Evolutionary conservation across 2,797 vertebrate genomes (phyloP), one percentile per base, ranked within the genome.

Genomic region (Simalia tracyae): DNA sequence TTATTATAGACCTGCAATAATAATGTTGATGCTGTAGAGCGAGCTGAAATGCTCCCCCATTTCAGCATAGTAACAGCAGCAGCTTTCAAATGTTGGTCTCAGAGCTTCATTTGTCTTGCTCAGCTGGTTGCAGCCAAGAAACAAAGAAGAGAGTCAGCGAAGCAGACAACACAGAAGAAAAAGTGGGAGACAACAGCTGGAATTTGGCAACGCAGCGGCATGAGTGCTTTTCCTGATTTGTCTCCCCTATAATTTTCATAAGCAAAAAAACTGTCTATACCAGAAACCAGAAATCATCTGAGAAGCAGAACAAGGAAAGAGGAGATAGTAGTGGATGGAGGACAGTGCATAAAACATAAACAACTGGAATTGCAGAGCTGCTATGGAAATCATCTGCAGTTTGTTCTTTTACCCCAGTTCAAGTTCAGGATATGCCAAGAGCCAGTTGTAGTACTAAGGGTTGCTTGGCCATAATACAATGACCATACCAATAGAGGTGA

Each of bases 91-190:
- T 66, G 59, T 85, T 50, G 72, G 28, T 68, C 85, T 9, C 63
- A 28, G 26, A 90, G 89, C 14, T 86, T 88, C 1, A 57, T 91
- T 91, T 93, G 92, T 50, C 68, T 91, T 50, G 46, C 86, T 89
- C 84, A 92, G 91, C 76, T 94, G 93, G 89, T 88, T 94, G 89
- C 22, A 87, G 22, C 15, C 19, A 87, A 56, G 89, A 92, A 91
- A 24, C 81, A 89, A 91, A 84, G 85, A 89, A 90, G 63, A 87
- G 76, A 24, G 56, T 86, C 0, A 0, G 91, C 91, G 76, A 92
- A 84, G 8, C 84, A 2, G 17, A 56, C 57, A 50, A 57, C 86
- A 91, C 85, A 42, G 42, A 86, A 42, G 31, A 42, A 56, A 10
- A 60, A 66, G 24, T 22, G n/a, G 57, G 68, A 61, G 42, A 72